phyloP scores from a whole-genome alignment of 92 coral and sea anemone species.

The Pocillopora meandrina region DNA sequence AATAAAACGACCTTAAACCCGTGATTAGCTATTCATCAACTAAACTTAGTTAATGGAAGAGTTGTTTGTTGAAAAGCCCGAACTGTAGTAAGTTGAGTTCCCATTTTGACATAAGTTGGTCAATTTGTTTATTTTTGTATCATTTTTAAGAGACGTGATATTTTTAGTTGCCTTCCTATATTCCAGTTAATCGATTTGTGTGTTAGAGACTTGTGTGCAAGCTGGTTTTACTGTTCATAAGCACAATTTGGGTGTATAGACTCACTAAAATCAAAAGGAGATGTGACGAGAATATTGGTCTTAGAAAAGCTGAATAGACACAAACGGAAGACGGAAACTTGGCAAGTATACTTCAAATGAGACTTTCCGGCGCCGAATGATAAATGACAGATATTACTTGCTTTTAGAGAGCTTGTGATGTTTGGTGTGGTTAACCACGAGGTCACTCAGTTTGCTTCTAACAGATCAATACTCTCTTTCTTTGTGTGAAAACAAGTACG shows the following conservation, averaged over 20 bases:
- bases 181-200: too few relatives aligned
- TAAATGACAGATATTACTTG: conserved; percentile 5
- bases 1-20: too few relatives aligned
- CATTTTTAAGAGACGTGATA: not conserved
- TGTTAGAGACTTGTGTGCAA: too few relatives aligned
- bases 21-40: too few relatives aligned
- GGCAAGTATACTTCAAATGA: not conserved
- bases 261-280: too few relatives aligned
- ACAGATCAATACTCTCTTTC: conserved; percentile 11
- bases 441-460: not conserved
- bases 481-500: not conserved
- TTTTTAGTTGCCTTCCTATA: too few relatives aligned
- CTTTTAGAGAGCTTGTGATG: not conserved
- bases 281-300: too few relatives aligned
- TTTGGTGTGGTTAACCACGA: conserved; percentile 3
- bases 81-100: not conserved
- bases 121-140: not conserved
- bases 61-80: not conserved
- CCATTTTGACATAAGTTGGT: not conserved
- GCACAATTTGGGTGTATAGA: too few relatives aligned
- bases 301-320: too few relatives aligned
- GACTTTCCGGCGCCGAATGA: conserved; percentile 7
- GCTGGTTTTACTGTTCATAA: too few relatives aligned
- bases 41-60: too few relatives aligned
- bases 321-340: not conserved